Base-by-base conservation (phyloP, 2,797 vertebrate species). In the Mormyrops attenuatus region DNA sequence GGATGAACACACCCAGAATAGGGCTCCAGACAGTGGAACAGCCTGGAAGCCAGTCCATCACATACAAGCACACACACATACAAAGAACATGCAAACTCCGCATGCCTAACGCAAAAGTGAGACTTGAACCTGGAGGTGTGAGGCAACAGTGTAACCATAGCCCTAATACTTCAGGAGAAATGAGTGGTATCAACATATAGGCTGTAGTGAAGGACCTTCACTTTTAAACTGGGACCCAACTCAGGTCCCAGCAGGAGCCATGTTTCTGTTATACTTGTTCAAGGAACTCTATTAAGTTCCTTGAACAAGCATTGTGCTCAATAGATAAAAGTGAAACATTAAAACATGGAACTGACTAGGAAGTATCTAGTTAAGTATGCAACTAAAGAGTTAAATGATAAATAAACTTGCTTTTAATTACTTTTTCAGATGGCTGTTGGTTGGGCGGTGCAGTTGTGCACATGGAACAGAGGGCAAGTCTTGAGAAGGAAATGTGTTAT, bases 1-100 rank as follows among this genome's bases (percentile, higher is more conserved):
- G 86, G 77, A 91, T 91, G 55, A 86, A 88, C 90, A 92, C 15
- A 80, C 20, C 73, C 17, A 41, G 38, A n/a, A n/a, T 6, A 44
- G 73, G 38, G 38, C 38, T 44, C 26, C 73, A 80, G 34, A 80
- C 30, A 38, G 13, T 73, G 73, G 41, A 80, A 44, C 73, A 80
- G 5, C 73, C 38, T n/a, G 73, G 38, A 80, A 17, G 5, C 69
- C 34, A 80, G 6, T 44, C 73, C 38, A 44, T 80, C 73, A 20
- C 73, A 80, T 20, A 80, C 73, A 41, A 77, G 13, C 73, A 77
- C 73, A 77, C 69, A 77, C 15, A 41, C 73, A 77, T 20, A 44
- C 5, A 17, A 69, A 69, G 63, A 34, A 69, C 26, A 30, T 0
- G 1, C 30, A 73, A 38, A 73, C 66, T 38, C 66, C 30, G 38